Evolutionary conservation across 2,888 invertebrate species (phyloP), one percentile per base, ranked within the genome.

Genomic region (Julus scanicus): DNA sequence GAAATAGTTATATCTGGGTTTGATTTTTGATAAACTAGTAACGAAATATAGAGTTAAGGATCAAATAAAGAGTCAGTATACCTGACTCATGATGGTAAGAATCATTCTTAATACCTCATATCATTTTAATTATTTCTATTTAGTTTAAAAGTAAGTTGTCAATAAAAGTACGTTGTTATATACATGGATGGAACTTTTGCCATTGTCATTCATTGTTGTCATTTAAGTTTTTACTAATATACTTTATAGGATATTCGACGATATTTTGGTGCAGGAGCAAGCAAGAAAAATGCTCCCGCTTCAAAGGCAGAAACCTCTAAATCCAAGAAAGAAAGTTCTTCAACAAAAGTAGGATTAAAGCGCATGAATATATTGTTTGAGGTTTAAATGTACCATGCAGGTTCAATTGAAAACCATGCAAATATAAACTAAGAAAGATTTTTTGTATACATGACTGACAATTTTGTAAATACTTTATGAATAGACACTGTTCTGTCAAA

Each of bases 201-300:
- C n/a, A n/a, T 29, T 29, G 29, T 29, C 29, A 29, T 29, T 29
- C 0, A 29, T 1, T 29, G 29, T 29, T 29, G 29, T 29, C 29
- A 29, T 29, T 29, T 29, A 29, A 29, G 29, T 29, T 29, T 29
- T 29, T 29, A 29, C 29, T 29, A 29, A 29, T 29, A 29, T 44
- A 44, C 44, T 85, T 17, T 40, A 29, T 48, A 85, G 85, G 85
- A 85, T 85, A 85, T 85, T 4, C 44, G 85, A 8, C 40, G 48
- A 85, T 85, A 85, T 48, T 85, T 85, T 49, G 85, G 85, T 11
- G 29, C 48, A 44, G 44, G 48, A 37, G 29, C 40, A 85, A 85
- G 85, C 44, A 85, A 85, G 44, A 85, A 85, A 85, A 80, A 13
- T 80, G 80, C 15, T 37, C 80, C 80, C 13, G 37, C 80, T 37